A percentile compares a stretch with the other conserved stretches of the same genome.
phyloP scores from a whole-genome alignment of 2,113 vertebrate species.

The Thamnophis sirtalis region DNA sequence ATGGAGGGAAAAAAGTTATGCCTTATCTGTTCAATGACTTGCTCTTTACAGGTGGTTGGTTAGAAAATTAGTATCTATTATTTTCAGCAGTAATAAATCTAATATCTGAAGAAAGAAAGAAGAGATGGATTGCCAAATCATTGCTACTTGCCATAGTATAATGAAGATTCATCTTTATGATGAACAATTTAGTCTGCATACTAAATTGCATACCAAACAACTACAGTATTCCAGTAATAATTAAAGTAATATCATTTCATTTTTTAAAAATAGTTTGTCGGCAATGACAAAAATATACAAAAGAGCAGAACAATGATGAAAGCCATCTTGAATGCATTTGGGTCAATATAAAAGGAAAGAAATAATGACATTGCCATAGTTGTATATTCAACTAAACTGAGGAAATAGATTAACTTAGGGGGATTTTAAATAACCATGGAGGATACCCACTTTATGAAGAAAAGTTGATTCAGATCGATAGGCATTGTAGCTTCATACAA shows the following conservation, averaged over 20 bases:
- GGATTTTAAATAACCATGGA: background rate
- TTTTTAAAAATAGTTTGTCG: constrained; percentile 28
- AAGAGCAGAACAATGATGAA: background rate
- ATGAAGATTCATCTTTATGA: constrained; percentile 60
- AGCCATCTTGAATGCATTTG: background rate
- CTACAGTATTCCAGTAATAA: background rate
- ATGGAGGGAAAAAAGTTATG: background rate
- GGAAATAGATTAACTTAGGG: background rate
- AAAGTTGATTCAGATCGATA: background rate
- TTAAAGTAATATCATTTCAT: constrained; percentile 25
- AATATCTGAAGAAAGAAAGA: constrained; percentile 61
- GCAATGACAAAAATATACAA: background rate
- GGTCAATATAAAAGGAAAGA: background rate
- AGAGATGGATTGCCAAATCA: constrained; percentile 54
- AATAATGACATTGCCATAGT: background rate
- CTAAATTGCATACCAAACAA: background rate
- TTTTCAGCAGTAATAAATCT: constrained; percentile 61
- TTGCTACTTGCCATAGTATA: constrained; percentile 49
- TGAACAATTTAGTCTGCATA: constrained; percentile 38
- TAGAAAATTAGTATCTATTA: constrained; percentile 58
- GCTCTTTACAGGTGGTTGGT: constrained; percentile 52
- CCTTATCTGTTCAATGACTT: constrained; percentile 53
- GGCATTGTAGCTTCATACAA: background rate
- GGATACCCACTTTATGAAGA: too few species aligned
- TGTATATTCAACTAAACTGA: background rate